A percentile compares a stretch with the other conserved stretches of the same genome.
These are phyloP conservation scores for Latrodectus hesperus DNA, from an alignment of 2,888 invertebrate species.

Conservation along the genomic window DNA sequence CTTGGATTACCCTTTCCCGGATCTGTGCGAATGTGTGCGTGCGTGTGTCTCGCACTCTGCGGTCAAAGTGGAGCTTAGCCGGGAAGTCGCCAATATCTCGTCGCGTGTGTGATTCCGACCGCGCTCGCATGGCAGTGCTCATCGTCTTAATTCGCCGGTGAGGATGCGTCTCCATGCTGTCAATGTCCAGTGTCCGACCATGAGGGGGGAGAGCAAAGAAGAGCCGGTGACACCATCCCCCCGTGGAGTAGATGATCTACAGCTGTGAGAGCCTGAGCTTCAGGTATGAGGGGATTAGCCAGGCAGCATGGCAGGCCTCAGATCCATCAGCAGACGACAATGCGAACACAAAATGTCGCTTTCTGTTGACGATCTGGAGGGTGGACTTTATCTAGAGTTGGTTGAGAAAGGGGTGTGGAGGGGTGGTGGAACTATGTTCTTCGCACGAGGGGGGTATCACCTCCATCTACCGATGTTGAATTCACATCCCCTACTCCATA, in stretches of 20 bases:
- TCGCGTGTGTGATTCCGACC: background rate
- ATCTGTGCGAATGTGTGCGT: too few species aligned
- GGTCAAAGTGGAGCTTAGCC: background rate
- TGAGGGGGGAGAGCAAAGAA: too few species aligned
- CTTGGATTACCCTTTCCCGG: too few species aligned
- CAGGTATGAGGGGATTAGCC: conserved; percentile 15
- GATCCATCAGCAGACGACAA: conserved; percentile 18
- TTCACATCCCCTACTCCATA: conserved; percentile 27
- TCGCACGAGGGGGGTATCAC: conserved; percentile 60
- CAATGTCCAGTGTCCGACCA: too few species aligned
- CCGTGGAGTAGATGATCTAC: background rate
- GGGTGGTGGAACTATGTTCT: conserved; percentile 64
- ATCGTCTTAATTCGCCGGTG: too few species aligned
- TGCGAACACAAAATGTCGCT: conserved; percentile 1
- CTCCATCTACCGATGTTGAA: conserved; percentile 54
- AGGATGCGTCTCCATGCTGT: too few species aligned
- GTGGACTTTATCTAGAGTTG: conserved; percentile 18
- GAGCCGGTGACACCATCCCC: too few species aligned
- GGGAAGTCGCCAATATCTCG: background rate
- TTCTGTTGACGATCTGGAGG: conserved; percentile 26
- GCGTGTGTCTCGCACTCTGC: background rate
- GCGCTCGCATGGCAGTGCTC: conserved; percentile 3
- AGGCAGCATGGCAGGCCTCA: conserved; percentile 34
- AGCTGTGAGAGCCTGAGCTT: background rate
- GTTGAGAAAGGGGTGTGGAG: conserved; percentile 43